phyloP scores from a whole-genome alignment of 64 coral and sea anemone genomes.

The Anthopleura sola region DNA sequence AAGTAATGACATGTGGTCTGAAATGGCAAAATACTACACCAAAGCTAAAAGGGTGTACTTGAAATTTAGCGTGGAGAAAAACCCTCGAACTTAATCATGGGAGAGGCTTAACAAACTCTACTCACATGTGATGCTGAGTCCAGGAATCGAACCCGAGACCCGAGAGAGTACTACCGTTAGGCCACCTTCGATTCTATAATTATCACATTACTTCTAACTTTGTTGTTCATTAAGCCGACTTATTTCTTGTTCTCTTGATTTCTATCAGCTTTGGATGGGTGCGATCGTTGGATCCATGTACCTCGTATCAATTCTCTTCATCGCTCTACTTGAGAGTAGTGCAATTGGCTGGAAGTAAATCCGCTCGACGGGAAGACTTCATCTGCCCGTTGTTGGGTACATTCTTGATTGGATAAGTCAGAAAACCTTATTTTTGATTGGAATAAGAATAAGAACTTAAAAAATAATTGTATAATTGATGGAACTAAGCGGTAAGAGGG shows the following conservation, averaged over 20 bases:
- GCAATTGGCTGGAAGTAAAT: slow-evolving; percentile 74
- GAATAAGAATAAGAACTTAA: not conserved
- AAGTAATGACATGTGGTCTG: too few species aligned
- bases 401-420: not conserved
- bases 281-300: slow-evolving; percentile 61
- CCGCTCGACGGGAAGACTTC: not conserved
- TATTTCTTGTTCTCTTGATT: not conserved
- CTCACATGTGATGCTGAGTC: too few species aligned
- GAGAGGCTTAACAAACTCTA: too few species aligned
- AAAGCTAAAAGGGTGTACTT: too few species aligned
- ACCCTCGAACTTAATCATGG: too few species aligned
- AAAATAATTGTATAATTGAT: not conserved
- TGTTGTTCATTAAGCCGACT: not conserved
- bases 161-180: too few species aligned
- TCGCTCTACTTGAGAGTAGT: slow-evolving; percentile 77
- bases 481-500: not conserved
- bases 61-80: too few species aligned
- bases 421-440: slow-evolving; percentile 19
- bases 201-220: too few species aligned
- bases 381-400: not conserved
- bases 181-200: too few species aligned
- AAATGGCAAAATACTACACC: too few species aligned
- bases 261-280: slow-evolving; percentile 65
- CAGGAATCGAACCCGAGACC: too few species aligned
- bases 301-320: slow-evolving; percentile 71